phyloP scores from a whole-genome alignment of 2,888 invertebrate species.

The Sarcophaga caerulescens region DNA sequence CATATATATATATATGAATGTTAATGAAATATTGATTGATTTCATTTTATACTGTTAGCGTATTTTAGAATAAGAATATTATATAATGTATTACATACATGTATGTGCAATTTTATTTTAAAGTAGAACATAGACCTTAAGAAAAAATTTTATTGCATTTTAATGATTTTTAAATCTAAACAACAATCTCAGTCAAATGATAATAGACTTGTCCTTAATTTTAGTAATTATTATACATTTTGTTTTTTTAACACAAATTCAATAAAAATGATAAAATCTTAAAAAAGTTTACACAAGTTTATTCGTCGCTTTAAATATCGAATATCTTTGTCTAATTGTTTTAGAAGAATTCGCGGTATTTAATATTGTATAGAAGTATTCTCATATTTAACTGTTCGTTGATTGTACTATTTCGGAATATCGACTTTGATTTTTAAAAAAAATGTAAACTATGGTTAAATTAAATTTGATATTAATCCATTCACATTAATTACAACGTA shows the following conservation, averaged over 20 bases:
- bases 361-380: too few relatives aligned
- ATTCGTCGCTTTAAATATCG: too few relatives aligned
- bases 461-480: too few relatives aligned
- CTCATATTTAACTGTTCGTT: too few relatives aligned
- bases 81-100: conserved; percentile 6
- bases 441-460: too few relatives aligned
- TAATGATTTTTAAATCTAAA: conserved; percentile 42
- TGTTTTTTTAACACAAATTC: conserved; percentile 42
- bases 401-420: too few relatives aligned
- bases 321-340: too few relatives aligned
- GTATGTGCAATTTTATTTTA: conserved; percentile 65
- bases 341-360: too few relatives aligned
- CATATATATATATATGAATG: conserved; percentile 32
- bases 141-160: conserved; percentile 53
- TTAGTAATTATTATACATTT: conserved; percentile 61
- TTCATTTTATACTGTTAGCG: neutral
- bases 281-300: neutral
- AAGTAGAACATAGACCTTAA: conserved; percentile 47
- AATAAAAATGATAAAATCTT: conserved; percentile 46
- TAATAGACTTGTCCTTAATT: conserved; percentile 53
- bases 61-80: conserved; percentile 11
- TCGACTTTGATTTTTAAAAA: too few relatives aligned
- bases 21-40: too few relatives aligned
- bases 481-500: too few relatives aligned
- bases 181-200: conserved; percentile 56